Conservation (phyloP, 1,140 invertebrate species). For the Zaprionus inermis region DNA sequence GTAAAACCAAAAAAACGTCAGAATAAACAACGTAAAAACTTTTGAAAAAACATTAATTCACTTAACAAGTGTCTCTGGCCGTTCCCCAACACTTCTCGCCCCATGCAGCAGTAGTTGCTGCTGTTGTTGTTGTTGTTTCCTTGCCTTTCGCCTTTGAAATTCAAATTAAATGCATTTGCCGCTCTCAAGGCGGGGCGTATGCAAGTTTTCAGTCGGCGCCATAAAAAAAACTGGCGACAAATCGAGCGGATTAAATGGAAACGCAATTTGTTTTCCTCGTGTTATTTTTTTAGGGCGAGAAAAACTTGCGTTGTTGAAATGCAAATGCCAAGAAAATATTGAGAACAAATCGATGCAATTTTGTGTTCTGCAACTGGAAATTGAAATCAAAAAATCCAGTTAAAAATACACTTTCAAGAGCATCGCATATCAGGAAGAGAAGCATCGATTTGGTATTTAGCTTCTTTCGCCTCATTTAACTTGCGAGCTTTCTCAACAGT, state of each 20-base stretch:
- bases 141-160: slow-evolving; percentile 30
- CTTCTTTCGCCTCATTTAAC: not conserved
- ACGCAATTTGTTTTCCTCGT: slow-evolving; percentile 26
- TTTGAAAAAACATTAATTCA: slow-evolving; percentile 63
- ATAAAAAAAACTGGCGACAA: slow-evolving; percentile 49
- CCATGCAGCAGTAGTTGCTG: not conserved
- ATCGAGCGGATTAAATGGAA: slow-evolving; percentile 56
- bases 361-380: not conserved
- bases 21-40: slow-evolving; percentile 48
- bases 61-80: slow-evolving; percentile 42
- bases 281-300: too few relatives aligned
- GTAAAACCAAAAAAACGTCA: slow-evolving; percentile 35
- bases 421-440: not conserved
- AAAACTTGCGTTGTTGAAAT: slow-evolving; percentile 1
- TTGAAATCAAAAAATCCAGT: not conserved
- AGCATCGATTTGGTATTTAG: not conserved
- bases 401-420: not conserved
- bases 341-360: slow-evolving; percentile 15
- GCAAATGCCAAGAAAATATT: slow-evolving; percentile 25
- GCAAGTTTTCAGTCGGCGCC: slow-evolving; percentile 42
- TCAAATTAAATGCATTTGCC: slow-evolving; percentile 47
- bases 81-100: slow-evolving; percentile 11
- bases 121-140: slow-evolving; percentile 12
- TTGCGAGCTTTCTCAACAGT: not conserved
- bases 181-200: slow-evolving; percentile 30